Percentiles rank a stretch among this genome's conserved stretches.
phyloP scores from a whole-genome alignment of 2,888 invertebrate species.

The Lycaena phlaeas region DNA sequence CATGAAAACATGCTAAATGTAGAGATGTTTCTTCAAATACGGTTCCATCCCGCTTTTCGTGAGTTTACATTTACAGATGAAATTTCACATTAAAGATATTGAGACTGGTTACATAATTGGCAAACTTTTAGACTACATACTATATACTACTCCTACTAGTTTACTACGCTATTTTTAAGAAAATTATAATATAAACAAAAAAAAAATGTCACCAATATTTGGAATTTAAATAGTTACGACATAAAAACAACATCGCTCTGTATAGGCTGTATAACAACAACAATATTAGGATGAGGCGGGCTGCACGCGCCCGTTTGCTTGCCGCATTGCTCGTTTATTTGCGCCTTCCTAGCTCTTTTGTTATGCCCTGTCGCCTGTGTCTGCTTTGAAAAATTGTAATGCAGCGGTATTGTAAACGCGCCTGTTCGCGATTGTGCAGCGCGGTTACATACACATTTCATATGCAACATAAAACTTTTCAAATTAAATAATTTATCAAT shows the following conservation, averaged over 20 bases:
- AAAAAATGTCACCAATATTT: too few species aligned
- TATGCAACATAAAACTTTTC: background rate
- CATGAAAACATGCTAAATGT: conserved; percentile 54
- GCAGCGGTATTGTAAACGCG: conserved; percentile 57
- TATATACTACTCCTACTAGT: too few species aligned
- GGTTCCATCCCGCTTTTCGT: conserved; percentile 52
- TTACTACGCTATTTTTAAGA: too few species aligned
- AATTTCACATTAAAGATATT: conserved; percentile 66
- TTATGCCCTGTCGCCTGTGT: conserved; percentile 63
- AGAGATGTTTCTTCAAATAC: conserved; percentile 45
- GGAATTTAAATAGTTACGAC: too few species aligned
- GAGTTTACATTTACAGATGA: conserved; percentile 42
- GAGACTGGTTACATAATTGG: conserved; percentile 21
- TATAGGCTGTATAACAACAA: too few species aligned
- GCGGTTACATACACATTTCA: conserved; percentile 1
- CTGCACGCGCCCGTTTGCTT: conserved; percentile 38
- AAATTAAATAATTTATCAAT: background rate
- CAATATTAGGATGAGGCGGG: conserved; percentile 25
- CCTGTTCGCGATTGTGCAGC: conserved; percentile 50
- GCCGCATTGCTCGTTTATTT: conserved; percentile 64
- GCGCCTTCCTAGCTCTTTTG: conserved; percentile 67
- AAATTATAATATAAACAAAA: too few species aligned
- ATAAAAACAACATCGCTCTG: too few species aligned
- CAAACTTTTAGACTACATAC: too few species aligned
- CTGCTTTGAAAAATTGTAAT: conserved; percentile 70